Conservation (phyloP, 2,797 vertebrate genomes). For the Hyperoplus immaculatus region DNA sequence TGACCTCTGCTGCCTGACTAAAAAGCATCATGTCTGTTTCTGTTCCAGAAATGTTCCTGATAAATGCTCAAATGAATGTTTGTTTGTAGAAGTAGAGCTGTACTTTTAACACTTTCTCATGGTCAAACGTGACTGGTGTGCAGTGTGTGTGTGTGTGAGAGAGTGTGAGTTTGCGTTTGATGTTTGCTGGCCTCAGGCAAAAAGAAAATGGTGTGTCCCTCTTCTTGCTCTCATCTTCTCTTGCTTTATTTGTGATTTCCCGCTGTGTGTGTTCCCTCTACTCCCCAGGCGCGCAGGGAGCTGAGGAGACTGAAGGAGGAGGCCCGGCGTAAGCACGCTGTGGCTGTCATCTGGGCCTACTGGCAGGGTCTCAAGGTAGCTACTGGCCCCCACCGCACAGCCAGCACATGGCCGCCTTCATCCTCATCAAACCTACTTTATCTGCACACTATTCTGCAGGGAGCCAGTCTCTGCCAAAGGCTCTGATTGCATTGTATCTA, state of each 20-base stretch:
- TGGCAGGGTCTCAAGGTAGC: conserved; percentile 99
- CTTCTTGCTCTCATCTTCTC: conserved; percentile 64
- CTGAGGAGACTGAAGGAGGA: conserved; percentile 98
- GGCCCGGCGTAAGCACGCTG: conserved; percentile 97
- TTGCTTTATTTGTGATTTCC: conserved; percentile 64
- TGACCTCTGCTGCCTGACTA: conserved; percentile 16
- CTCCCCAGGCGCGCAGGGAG: conserved; percentile 96
- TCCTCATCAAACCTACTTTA: conserved; percentile 17
- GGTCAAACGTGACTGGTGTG: conserved; percentile 51
- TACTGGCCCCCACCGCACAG: conserved; percentile 58
- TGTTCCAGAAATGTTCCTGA: conserved; percentile 47
- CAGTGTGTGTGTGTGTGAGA: conserved; percentile 16
- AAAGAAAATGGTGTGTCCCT: conserved; percentile 46
- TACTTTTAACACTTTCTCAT: conserved; percentile 32
- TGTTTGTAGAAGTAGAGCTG: conserved; percentile 34
- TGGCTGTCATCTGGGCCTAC: conserved; percentile 99
- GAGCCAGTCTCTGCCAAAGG: conserved; percentile 28
- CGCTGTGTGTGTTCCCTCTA: conserved; percentile 56
- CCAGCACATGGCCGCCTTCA: conserved; percentile 50
- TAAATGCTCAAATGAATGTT: conserved; percentile 37
- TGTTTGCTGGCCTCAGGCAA: conserved; percentile 54
- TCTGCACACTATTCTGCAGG: neutral
- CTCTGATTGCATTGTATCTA: neutral
- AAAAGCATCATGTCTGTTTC: conserved; percentile 27
- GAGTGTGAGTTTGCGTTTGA: conserved; percentile 23